phyloP scores from a whole-genome alignment of 2,113 vertebrate species.

The Lampris incognitus region DNA sequence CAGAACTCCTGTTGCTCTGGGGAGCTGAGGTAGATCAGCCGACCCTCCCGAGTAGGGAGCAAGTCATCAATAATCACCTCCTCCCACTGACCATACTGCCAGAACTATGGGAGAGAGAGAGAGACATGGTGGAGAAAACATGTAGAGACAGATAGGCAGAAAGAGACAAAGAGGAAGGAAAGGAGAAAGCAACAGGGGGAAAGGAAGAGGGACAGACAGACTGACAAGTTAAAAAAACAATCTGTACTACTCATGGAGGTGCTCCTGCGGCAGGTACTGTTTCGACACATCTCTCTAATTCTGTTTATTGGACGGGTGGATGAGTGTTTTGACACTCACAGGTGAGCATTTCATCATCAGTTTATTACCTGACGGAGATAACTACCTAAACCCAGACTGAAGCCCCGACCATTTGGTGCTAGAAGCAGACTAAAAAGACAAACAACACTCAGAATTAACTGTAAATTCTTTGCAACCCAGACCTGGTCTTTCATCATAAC shows the following conservation, averaged over 20 bases:
- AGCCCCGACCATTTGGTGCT: no score
- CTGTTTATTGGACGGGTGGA: neutral
- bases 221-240: neutral
- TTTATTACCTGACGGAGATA: no score
- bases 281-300: neutral
- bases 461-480: no score
- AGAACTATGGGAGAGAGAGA: conserved; percentile 69
- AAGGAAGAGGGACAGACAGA: neutral
- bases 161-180: neutral
- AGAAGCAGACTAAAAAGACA: no score
- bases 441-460: no score
- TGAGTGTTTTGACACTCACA: neutral
- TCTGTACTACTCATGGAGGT: no score
- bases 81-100: conserved; percentile 83
- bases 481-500: no score
- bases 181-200: neutral
- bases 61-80: conserved; percentile 79
- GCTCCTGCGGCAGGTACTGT: neutral
- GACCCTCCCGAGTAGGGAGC: conserved; percentile 68
- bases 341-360: neutral
- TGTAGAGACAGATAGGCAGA: neutral
- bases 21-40: conserved; percentile 76
- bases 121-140: neutral
- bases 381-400: no score
- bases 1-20: conserved; percentile 77